A percentile compares a stretch with the other conserved stretches of the same genome.
phyloP scores from a whole-genome alignment of 1,140 invertebrate species.

The Drosophila elegans region DNA sequence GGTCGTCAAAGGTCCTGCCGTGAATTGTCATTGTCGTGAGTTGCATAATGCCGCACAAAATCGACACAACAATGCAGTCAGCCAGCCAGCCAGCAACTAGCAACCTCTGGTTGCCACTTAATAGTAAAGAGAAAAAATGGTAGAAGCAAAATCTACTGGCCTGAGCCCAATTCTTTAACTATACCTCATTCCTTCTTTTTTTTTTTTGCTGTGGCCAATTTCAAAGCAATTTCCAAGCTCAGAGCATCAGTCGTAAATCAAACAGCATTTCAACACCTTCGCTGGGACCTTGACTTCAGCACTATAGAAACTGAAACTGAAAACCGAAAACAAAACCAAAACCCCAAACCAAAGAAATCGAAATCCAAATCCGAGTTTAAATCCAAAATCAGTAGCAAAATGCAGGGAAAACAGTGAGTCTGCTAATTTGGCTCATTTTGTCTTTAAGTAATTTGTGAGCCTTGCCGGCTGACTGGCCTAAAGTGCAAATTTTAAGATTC shows the following conservation, averaged over 20 bases:
- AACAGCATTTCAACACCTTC: conserved; percentile 83
- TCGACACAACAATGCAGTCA: conserved; percentile 67
- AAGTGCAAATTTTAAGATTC: conserved; percentile 82
- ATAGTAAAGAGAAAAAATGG: conserved; percentile 5
- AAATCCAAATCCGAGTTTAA: conserved; percentile 28
- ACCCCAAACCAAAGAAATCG: conserved; percentile 16
- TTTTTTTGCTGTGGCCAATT: conserved; percentile 55
- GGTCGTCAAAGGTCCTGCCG: conserved; percentile 84
- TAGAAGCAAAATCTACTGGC: conserved; percentile 20
- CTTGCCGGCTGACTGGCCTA: conserved; percentile 42
- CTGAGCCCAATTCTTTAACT: conserved; percentile 68
- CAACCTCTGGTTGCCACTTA: conserved; percentile 29
- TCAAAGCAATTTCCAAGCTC: conserved; percentile 72
- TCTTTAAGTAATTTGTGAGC: conserved; percentile 78
- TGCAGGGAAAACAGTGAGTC: conserved; percentile 62
- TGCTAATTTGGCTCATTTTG: conserved; percentile 82
- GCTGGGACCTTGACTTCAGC: conserved; percentile 72
- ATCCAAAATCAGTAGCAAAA: conserved; percentile 74
- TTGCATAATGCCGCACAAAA: conserved; percentile 83
- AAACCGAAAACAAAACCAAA: conserved; percentile 10
- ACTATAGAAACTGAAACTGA: conserved; percentile 65
- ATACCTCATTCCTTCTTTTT: conserved; percentile 59
- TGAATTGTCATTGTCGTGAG: conserved; percentile 84
- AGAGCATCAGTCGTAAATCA: conserved; percentile 75
- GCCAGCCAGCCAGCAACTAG: conserved; percentile 21